Conservation (phyloP, 2,888 invertebrate genomes). For the Epicampocera succincta region DNA sequence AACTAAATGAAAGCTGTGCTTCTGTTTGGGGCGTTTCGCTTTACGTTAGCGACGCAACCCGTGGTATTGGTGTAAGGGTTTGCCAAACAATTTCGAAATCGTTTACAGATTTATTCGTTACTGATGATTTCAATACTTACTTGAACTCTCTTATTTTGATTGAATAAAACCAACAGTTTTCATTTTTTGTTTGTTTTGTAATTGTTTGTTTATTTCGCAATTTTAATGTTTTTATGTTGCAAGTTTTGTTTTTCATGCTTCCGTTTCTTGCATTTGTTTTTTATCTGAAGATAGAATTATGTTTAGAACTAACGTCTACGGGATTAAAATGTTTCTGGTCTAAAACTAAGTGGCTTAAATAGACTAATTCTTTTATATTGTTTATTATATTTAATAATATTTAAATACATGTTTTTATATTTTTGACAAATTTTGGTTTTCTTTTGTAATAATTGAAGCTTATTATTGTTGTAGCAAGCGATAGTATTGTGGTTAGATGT, state of each 20-base stretch:
- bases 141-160: too few relatives aligned
- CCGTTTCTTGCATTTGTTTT: conserved; percentile 19
- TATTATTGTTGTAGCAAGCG: conserved; percentile 30
- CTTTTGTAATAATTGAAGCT: conserved; percentile 56
- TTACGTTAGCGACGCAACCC: too few relatives aligned
- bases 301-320: conserved; percentile 49
- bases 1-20: too few relatives aligned
- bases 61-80: too few relatives aligned
- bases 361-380: conserved; percentile 4
- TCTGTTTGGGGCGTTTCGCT: too few relatives aligned
- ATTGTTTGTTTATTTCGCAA: background rate
- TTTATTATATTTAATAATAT: too few relatives aligned
- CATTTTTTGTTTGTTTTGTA: too few relatives aligned
- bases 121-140: too few relatives aligned
- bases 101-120: too few relatives aligned
- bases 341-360: conserved; percentile 56
- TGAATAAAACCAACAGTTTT: background rate
- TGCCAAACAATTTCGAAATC: too few relatives aligned
- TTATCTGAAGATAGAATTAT: conserved; percentile 36
- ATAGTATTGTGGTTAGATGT: conserved; percentile 3
- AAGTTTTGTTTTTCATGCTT: conserved; percentile 21
- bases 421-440: background rate
- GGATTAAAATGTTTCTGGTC: conserved; percentile 15
- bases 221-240: background rate
- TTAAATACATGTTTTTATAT: conserved; percentile 7